Evolutionary conservation across 2,888 invertebrate species (phyloP), one percentile per base, ranked within the genome.

Genomic region (Caenorhabditis sp.): DNA sequence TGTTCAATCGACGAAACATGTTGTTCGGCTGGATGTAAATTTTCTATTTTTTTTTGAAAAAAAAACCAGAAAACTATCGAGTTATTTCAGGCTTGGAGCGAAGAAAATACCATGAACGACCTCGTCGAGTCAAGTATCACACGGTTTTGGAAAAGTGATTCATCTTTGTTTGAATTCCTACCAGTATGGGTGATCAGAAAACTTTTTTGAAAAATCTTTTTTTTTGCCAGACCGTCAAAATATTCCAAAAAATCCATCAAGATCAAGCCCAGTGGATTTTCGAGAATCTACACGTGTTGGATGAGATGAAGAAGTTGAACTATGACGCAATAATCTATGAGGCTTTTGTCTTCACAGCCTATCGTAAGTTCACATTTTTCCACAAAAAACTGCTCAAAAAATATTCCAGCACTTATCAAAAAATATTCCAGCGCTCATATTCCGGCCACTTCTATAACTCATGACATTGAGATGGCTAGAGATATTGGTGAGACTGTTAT

Each of bases 261-360:
- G 62, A 57, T 24, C 21, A 49, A 4, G 27, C 27, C 1, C 14
- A 37, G 10, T 14, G 12, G 12, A n/a, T 23, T 12, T 27, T 17
- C 5, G 8, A 27, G 19, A 65, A 66, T 6, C 8, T 14, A 1
- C 43, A 70, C 12, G 54, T 70, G 10, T 54, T 70, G 1, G 70
- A 70, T 27, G 43, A 62, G 23, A 21, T 70, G 4, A 62, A 62
- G 27, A 51, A 37, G 0, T 49, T 50, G 4, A 31, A 70, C 27
- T 70, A 58, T 36, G 70, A 70, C 27, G 66, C 37, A 8, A 60
- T 70, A 3, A 53, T 65, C 1, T 70, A 58, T 21, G 70, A 70
- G 50, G 23, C 58, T 0, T 62, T 62, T 26, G 10, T 27, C 12
- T 26, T 27, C 2, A 12, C 27, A 17, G 55, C 27, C 12, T 55